Conservation (phyloP, 2,888 invertebrate species). For the Amphimallon solstitiale region DNA sequence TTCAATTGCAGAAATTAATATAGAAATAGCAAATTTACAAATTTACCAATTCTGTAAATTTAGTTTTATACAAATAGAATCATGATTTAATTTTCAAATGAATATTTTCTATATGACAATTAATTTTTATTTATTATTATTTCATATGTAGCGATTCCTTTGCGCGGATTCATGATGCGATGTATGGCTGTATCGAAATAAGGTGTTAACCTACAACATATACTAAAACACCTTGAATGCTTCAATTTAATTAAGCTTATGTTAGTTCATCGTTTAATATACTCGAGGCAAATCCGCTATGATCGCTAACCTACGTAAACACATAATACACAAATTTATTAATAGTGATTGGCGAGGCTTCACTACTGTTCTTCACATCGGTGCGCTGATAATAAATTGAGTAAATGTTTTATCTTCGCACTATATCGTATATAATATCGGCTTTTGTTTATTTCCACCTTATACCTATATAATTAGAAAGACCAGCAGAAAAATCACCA, state of each 20-base stretch:
- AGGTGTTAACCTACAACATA: no score
- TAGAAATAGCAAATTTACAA: no score
- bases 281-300: slow-evolving; percentile 7
- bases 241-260: slow-evolving; percentile 14
- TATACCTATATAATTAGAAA: slow-evolving; percentile 29
- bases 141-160: no score
- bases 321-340: background rate
- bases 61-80: no score
- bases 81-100: no score
- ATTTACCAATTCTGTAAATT: no score
- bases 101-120: no score
- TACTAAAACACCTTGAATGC: slow-evolving; percentile 19
- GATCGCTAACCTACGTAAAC: background rate
- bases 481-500: slow-evolving; percentile 23
- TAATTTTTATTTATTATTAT: no score
- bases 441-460: slow-evolving; percentile 19
- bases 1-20: no score
- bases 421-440: slow-evolving; percentile 1
- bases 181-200: no score
- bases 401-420: slow-evolving; percentile 24
- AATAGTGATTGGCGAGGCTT: background rate
- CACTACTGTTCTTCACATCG: background rate
- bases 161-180: no score
- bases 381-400: slow-evolving; percentile 12
- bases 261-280: slow-evolving; percentile 26